A percentile compares a stretch with the other conserved stretches of the same genome.
Evolutionary conservation across 1,140 invertebrate species (phyloP).

Genomic region (Cyrtorhinus lividipennis): DNA sequence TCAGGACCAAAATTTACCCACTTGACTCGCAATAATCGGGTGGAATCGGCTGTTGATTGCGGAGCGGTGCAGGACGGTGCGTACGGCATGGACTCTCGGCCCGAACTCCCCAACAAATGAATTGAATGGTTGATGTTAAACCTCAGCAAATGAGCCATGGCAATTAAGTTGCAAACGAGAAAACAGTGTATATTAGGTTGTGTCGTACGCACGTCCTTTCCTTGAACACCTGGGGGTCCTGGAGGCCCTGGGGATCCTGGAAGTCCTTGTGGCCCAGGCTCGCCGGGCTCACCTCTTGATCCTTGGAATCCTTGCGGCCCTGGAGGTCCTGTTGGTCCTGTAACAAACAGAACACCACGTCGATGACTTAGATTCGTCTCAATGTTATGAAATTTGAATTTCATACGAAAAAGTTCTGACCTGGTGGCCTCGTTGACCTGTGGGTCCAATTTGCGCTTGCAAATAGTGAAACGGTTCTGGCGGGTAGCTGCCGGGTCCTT

Average conservation of each 20-base stretch:
- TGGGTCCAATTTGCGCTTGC: slow-evolving; percentile 58
- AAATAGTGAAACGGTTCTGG: slow-evolving; percentile 55
- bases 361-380: slow-evolving; percentile 14
- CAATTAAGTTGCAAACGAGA: too few species aligned
- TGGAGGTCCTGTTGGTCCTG: slow-evolving; percentile 47
- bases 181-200: too few species aligned
- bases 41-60: too few species aligned
- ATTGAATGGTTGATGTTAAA: too few species aligned
- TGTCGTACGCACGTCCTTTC: slow-evolving; percentile 66
- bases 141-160: too few species aligned
- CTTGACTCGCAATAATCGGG: too few species aligned
- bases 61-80: too few species aligned
- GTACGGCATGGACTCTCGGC: too few species aligned
- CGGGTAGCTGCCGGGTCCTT: slow-evolving; percentile 44
- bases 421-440: slow-evolving; percentile 48
- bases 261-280: slow-evolving; percentile 45
- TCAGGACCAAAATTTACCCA: too few species aligned
- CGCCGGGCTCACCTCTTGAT: slow-evolving; percentile 56
- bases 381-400: background rate
- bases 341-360: slow-evolving; percentile 25
- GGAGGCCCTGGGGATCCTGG: slow-evolving; percentile 47
- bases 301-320: slow-evolving; percentile 64
- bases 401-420: slow-evolving; percentile 38
- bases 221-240: slow-evolving; percentile 50
- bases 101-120: too few species aligned